Base-by-base conservation (phyloP, 1,140 invertebrate species). In the Hypsibius dujardini region DNA sequence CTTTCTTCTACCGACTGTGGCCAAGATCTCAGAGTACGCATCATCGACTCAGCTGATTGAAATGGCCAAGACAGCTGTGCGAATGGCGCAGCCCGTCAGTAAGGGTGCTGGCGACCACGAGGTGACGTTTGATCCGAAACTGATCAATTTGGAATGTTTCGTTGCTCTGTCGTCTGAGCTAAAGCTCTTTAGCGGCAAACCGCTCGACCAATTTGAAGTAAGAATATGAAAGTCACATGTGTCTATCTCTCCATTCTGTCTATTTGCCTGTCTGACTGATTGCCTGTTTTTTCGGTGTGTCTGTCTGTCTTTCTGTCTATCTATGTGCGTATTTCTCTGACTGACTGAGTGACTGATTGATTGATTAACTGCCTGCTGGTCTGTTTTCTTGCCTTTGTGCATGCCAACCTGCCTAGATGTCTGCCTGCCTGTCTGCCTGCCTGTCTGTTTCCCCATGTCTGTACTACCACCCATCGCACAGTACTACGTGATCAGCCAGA, bases 151-250 rank as follows among this genome's bases (percentile, higher is more conserved):
- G 12, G 62, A 67, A 7, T 7, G 42, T 42, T 67, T 67, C 45
- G 42, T 67, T 12, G 3, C 62, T 45, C 42, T 67, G 62, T 15
- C 12, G 12, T 7, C 62, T 15, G 12, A 67, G 42, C 12, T 45
- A 3, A 67, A 45, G 42, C 12, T 67, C 12, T 67, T 67, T 67
- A 42, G 12, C 3, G 62, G 62, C 12, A 67, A 67, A 45, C 62
- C 62, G 12, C 42, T 67, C 3, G 62, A 67, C 12, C 62, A 67
- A 42, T 67, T 15, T 67, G 62, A 67, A 42, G 62, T 67, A 67
- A 42, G 12, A 28, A 28, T 28, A 28, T 28, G 28, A 28, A 28
- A 28, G 28, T 28, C 28, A 28, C 28, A 28, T 28, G 28, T 28
- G 28, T 28, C 28, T 28, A 28, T 28, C 28, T 28, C 28, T 28